Evolutionary conservation across 2,113 vertebrate species (phyloP).

Genomic region (Eurypyga helias): DNA sequence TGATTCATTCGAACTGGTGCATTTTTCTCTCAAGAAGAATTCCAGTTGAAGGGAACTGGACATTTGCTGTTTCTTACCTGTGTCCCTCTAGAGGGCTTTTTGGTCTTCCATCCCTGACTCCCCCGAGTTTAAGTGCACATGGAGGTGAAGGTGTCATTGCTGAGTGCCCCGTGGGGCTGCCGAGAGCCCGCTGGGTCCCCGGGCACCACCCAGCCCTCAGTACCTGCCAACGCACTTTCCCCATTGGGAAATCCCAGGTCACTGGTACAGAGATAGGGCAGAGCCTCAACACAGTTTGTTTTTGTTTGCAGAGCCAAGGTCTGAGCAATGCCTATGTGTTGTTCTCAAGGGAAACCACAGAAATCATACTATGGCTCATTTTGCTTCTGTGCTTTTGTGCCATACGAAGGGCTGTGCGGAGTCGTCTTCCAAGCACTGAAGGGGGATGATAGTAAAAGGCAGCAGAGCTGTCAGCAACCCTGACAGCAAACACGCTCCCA

Average conservation of each 20-base stretch:
- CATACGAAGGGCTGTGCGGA: neutral
- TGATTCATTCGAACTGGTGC: neutral
- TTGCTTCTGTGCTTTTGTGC: neutral
- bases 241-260: neutral
- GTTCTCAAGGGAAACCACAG: neutral
- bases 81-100: rapidly evolving
- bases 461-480: neutral
- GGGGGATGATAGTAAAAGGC: neutral
- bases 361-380: neutral
- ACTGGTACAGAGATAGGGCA: neutral
- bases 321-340: rapidly evolving
- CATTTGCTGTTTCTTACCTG: neutral
- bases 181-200: rapidly evolving
- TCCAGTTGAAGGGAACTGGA: neutral
- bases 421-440: neutral
- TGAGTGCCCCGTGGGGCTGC: neutral
- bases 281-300: neutral
- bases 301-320: neutral
- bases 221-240: rapidly evolving
- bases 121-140: rapidly evolving
- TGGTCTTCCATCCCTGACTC: neutral
- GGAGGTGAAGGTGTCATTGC: neutral
- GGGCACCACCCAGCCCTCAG: rapidly evolving
- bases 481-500: neutral
- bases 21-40: neutral